Conservation (phyloP, 2,113 vertebrate genomes). For the Plecturocebus donacophilus region DNA sequence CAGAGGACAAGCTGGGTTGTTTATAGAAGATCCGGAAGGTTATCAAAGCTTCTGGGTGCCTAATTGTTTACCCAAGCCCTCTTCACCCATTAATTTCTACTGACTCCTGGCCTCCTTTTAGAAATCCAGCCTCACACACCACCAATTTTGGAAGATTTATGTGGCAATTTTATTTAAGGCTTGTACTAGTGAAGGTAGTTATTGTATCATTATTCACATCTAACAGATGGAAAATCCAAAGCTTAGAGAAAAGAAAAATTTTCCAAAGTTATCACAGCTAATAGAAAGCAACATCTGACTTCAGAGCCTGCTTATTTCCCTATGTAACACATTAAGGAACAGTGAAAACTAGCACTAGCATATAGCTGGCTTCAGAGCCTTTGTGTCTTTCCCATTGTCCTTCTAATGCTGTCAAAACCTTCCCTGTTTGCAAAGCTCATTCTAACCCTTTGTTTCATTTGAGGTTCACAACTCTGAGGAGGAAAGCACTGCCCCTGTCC, state of each 20-base stretch:
- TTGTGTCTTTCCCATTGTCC: rapidly evolving
- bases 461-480: background rate
- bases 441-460: background rate
- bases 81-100: background rate
- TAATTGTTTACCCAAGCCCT: background rate
- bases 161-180: background rate
- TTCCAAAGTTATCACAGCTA: background rate
- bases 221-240: background rate
- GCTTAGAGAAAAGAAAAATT: background rate
- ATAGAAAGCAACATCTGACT: background rate
- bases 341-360: background rate
- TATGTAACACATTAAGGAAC: rapidly evolving
- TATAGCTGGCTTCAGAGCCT: rapidly evolving
- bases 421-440: background rate
- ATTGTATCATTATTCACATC: background rate
- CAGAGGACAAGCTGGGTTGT: background rate
- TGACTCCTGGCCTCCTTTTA: background rate
- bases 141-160: background rate
- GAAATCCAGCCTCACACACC: background rate
- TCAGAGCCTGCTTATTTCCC: background rate
- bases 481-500: background rate
- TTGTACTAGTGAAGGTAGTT: background rate
- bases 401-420: background rate
- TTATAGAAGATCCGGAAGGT: background rate
- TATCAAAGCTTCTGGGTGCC: background rate